Base-by-base conservation (phyloP, 2,888 invertebrate genomes). In the Cosmia trapezina region DNA sequence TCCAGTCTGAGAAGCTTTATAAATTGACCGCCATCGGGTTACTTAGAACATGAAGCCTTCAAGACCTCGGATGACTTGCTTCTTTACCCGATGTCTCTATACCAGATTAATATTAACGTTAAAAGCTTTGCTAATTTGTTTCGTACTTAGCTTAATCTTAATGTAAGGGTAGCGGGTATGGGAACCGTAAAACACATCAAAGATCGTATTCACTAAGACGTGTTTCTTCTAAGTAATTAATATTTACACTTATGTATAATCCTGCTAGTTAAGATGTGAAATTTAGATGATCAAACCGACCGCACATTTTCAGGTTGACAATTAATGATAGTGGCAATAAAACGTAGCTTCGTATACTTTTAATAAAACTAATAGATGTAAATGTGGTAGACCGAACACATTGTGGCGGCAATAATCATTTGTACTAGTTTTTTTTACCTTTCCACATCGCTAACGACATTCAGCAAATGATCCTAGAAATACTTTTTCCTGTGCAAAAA, bases 11-110 rank as follows among this genome's bases (percentile, higher is more conserved):
- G 87, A 87, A 88, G 90, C 91, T 90, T 89, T 92, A 92, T 93
- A 91, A 90, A 92, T 92, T 91, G 91, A 89, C 89, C 88, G 86
- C 89, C 89, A 90, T 92, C 89, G 87, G 86, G 87, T 88, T 88
- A 87, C 89, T 86, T 85, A 76, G 63, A 54, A 60, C 76, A 63
- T 76, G 78, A 83, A 85, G 65, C 81, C 75, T 84, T 83, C 78
- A 83, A 78, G 73, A 85, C 70, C 70, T 76, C 70, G 74, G 76
- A 67, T 83, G 70, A 81, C 83, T 79, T 72, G 59, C 73, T 81
- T 67, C 80, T 76, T 74, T 80, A 70, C 49, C 57, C 66, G 33
- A 70, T 69, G 60, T 76, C 75, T 73, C 28, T 59, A 64, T 72
- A 70, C 19, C 14, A 59, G 61, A 49, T 61, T 80, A 49, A 76